These are phyloP conservation scores for Trichonephila clavipes DNA, from an alignment of 1,140 invertebrate species.

Conservation along the genomic window DNA sequence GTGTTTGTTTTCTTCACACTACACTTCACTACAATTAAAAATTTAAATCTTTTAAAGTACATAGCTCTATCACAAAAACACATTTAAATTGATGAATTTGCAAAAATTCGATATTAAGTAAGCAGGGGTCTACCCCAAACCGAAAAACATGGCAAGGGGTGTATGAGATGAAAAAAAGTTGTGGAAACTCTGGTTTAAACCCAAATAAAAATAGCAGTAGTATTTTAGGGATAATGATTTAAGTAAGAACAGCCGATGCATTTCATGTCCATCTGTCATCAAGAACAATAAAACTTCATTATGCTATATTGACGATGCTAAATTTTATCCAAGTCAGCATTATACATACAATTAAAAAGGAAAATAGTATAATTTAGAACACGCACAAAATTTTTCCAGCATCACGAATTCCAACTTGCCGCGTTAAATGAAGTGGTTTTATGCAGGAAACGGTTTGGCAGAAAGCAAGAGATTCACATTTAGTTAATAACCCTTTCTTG, in stretches of 20 bases:
- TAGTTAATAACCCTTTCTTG: constrained; percentile 29
- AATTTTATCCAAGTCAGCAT: not conserved
- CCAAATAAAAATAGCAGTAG: too few species aligned
- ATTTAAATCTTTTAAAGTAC: too few species aligned
- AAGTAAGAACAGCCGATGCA: not conserved
- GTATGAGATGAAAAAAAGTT: too few species aligned
- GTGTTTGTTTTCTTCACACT: too few species aligned
- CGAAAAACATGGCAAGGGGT: too few species aligned
- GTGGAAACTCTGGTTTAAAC: too few species aligned
- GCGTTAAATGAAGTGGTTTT: constrained; percentile 12
- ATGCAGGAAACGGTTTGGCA: not conserved
- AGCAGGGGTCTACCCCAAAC: too few species aligned
- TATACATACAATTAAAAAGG: not conserved
- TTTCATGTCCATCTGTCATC: not conserved
- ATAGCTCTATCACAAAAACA: too few species aligned
- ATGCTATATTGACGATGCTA: not conserved
- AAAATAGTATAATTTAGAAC: not conserved
- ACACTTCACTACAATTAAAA: too few species aligned
- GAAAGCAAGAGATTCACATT: not conserved
- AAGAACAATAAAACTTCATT: constrained; percentile 13
- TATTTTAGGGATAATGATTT: too few species aligned
- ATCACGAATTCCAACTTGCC: constrained; percentile 5
- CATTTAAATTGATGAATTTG: too few species aligned
- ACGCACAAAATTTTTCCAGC: not conserved
- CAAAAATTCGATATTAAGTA: too few species aligned